phyloP scores from a whole-genome alignment of 2,888 invertebrate genomes.

The Fissipunctia ypsillon region DNA sequence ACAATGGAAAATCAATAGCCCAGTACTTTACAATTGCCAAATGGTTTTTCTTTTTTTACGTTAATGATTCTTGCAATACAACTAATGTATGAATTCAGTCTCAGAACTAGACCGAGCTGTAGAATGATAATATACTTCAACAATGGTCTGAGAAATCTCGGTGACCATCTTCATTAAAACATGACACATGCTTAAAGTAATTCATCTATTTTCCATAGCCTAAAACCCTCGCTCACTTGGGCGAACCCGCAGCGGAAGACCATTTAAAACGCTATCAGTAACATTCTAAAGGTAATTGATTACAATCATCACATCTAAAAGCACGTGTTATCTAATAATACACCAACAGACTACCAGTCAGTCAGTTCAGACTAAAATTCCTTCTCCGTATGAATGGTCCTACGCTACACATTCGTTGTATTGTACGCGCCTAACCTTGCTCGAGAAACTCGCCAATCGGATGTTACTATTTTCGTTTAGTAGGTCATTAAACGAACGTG shows the following conservation, averaged over 20 bases:
- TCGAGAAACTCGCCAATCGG: constrained; percentile 78
- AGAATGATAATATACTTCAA: neutral
- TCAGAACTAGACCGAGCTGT: neutral
- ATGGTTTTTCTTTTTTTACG: neutral
- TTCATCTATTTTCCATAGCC: neutral
- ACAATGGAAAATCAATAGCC: constrained; percentile 47
- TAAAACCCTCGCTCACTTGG: neutral
- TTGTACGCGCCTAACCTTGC: constrained; percentile 79
- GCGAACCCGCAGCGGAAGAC: neutral
- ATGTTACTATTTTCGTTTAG: constrained; percentile 82
- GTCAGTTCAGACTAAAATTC: constrained; percentile 58
- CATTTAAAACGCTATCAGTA: constrained; percentile 25
- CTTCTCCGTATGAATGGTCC: constrained; percentile 71
- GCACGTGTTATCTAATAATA: constrained; percentile 53
- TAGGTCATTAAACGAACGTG: constrained; percentile 83
- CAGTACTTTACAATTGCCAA: constrained; percentile 18
- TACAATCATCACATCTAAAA: constrained; percentile 20
- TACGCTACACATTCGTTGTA: constrained; percentile 69
- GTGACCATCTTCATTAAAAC: neutral
- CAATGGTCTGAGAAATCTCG: constrained; percentile 1
- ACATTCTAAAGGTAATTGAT: constrained; percentile 38
- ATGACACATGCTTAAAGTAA: constrained; percentile 10
- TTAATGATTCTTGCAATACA: constrained; percentile 1
- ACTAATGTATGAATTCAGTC: neutral
- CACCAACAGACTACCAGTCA: constrained; percentile 30